Percentiles rank a stretch among this genome's conserved stretches.
phyloP scores from a whole-genome alignment of 1,140 invertebrate species.

The Trichonephila inaurata region DNA sequence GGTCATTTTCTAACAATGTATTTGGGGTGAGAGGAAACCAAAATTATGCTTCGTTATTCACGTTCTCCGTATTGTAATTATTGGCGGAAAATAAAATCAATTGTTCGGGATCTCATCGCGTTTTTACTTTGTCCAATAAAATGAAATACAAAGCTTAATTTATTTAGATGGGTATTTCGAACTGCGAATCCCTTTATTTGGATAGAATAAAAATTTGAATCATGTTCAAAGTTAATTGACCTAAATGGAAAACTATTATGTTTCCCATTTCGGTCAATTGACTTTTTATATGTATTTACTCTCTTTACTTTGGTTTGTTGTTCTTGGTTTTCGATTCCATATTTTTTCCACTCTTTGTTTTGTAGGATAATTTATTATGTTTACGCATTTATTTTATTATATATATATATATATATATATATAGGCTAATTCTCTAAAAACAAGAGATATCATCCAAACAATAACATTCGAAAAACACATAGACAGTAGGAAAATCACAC shows the following conservation, averaged over 20 bases:
- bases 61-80: background rate
- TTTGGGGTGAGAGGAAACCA: background rate
- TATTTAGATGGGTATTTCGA: background rate
- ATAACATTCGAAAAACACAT: too few relatives aligned
- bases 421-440: too few relatives aligned
- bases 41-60: background rate
- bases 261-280: too few relatives aligned
- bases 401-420: too few relatives aligned
- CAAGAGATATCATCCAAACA: too few relatives aligned
- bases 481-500: too few relatives aligned
- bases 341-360: too few relatives aligned
- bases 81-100: background rate
- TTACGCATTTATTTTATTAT: too few relatives aligned
- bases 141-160: background rate
- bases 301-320: too few relatives aligned
- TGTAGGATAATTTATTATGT: too few relatives aligned
- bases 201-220: background rate
- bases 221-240: too few relatives aligned
- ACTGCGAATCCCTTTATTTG: background rate
- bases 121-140: background rate
- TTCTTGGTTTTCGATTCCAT: background rate
- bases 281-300: background rate
- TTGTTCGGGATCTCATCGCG: background rate
- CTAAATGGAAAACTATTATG: too few relatives aligned
- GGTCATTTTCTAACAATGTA: conserved; percentile 22